Evolutionary conservation across 2,797 vertebrate genomes (phyloP), one percentile per base, ranked within the genome.

Genomic region (Chrysocyon brachyurus): DNA sequence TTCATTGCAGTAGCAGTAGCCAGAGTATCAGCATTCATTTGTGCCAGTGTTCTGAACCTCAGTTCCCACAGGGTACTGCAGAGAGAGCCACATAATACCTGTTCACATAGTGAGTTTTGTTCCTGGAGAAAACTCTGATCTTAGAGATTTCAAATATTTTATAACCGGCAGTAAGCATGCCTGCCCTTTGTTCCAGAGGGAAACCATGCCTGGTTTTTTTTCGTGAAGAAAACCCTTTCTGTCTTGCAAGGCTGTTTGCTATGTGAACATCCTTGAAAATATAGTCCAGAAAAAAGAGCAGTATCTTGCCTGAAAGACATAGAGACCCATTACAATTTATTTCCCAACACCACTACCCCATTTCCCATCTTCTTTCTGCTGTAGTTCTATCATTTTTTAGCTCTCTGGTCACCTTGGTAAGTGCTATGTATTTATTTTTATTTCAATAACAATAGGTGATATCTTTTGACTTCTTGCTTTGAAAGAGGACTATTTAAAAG

Each of bases 381-480:
- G 17, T 17, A 82, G n/a, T 52, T 70, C 78, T 24, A 21, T 75
- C 33, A 93, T 86, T 56, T 93, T 87, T 87, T 87, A 91, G 75
- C 52, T 91, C 36, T 77, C 33, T 84, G 70, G 16, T 94, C 68
- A 63, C 33, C 28, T 88, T 78, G 33, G 46, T 94, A 78, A 88
- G 78, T 75, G 61, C 31, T 70, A 5, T 87, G 14, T 64, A 26
- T 82, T 59, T 78, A 68, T 84, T 63, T 92, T 96, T 77, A 91
- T 88, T 83, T 91, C 49, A 78, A 14, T 52, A 63, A 75, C 66
- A 59, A 10, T 46, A 68, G 77, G 14, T 70, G 28, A 28, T 96
- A 24, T 91, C 54, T 88, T 91, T 91, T 83, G 40, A 88, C 77
- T 88, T 68, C 22, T 19, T 61, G n/a, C 61, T 88, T 77, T 83